Base-by-base conservation (phyloP, 2,888 invertebrate genomes). In the Exocentrus adspersus region DNA sequence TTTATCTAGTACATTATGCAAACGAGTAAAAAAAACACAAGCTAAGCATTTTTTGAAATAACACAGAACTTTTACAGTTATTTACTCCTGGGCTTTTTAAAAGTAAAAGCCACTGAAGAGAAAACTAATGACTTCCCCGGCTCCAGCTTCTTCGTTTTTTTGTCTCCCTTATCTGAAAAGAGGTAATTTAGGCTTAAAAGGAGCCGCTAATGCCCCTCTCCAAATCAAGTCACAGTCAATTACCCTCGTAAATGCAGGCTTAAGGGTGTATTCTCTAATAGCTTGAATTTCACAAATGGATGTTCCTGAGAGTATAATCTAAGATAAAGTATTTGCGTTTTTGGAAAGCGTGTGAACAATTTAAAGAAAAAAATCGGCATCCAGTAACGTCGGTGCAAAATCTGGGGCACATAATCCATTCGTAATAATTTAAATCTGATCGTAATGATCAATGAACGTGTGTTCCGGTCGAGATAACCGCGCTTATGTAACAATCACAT, bases 381-480 rank as follows among this genome's bases (percentile, higher is more conserved):
- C n/a, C n/a, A n/a, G n/a, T n/a, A n/a, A n/a, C n/a, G n/a, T n/a
- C n/a, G n/a, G n/a, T n/a, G n/a, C n/a, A n/a, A n/a, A n/a, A n/a
- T n/a, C n/a, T n/a, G n/a, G n/a, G n/a, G n/a, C n/a, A n/a, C n/a
- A n/a, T n/a, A n/a, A n/a, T n/a, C n/a, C n/a, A n/a, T n/a, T n/a
- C n/a, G n/a, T n/a, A n/a, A n/a, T n/a, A n/a, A n/a, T n/a, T n/a
- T n/a, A n/a, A n/a, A n/a, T n/a, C n/a, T n/a, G n/a, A n/a, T n/a
- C n/a, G 24, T 24, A 24, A 5, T 5, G 9, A 32, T 32, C 32
- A 16, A 17, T 43, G 43, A 17, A 17, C 10, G 43, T 43, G 43
- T 43, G 43, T 43, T 43, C 43, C 43, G 43, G 43, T 43, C 19
- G 19, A 43, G 7, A 43, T 43, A 43, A 32, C 32, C n/a, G 10